A percentile compares a stretch with the other conserved stretches of the same genome.
Conservation (phyloP, 1,140 invertebrate species). For the Diorhabda elongata region DNA sequence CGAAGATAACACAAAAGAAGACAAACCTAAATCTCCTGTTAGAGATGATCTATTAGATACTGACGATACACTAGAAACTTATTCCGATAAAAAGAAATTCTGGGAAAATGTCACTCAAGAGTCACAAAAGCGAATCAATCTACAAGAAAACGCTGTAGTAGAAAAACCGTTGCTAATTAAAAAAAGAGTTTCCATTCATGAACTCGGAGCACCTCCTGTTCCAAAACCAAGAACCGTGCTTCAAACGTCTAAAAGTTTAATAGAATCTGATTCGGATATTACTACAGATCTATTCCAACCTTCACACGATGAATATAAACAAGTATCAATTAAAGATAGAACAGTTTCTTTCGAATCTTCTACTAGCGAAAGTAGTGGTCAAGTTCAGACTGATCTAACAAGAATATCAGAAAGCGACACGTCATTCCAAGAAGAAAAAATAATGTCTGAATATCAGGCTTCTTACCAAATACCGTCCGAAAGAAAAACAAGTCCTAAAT, state of each 20-base stretch:
- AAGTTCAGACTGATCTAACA: slow-evolving; percentile 26
- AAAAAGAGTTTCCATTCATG: slow-evolving; percentile 41
- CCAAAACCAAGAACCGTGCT: slow-evolving; percentile 46
- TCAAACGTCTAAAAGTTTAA: slow-evolving; percentile 29
- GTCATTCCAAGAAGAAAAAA: slow-evolving; percentile 22
- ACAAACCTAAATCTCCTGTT: slow-evolving; percentile 40
- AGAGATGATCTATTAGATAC: slow-evolving; percentile 38
- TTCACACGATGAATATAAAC: slow-evolving; percentile 1
- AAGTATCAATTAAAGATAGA: slow-evolving; percentile 16
- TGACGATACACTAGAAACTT: slow-evolving; percentile 40
- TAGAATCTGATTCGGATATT: slow-evolving; percentile 19
- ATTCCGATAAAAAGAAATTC: slow-evolving; percentile 50
- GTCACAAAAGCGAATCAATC: slow-evolving; percentile 36
- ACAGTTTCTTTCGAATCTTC: slow-evolving; percentile 25
- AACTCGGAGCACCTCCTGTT: slow-evolving; percentile 40
- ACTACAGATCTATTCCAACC: slow-evolving; percentile 3
- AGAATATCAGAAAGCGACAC: slow-evolving; percentile 29
- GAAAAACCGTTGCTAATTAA: slow-evolving; percentile 32
- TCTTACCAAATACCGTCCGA: slow-evolving; percentile 39
- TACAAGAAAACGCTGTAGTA: slow-evolving; percentile 30
- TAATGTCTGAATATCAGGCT: slow-evolving; percentile 42
- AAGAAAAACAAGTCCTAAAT: slow-evolving; percentile 25
- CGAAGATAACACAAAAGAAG: slow-evolving; percentile 25
- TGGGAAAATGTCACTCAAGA: slow-evolving; percentile 48
- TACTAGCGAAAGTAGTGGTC: slow-evolving; percentile 19